These are phyloP conservation scores for Thamnophis elegans DNA, from an alignment of 2,797 vertebrate genomes.

Conservation along the genomic window DNA sequence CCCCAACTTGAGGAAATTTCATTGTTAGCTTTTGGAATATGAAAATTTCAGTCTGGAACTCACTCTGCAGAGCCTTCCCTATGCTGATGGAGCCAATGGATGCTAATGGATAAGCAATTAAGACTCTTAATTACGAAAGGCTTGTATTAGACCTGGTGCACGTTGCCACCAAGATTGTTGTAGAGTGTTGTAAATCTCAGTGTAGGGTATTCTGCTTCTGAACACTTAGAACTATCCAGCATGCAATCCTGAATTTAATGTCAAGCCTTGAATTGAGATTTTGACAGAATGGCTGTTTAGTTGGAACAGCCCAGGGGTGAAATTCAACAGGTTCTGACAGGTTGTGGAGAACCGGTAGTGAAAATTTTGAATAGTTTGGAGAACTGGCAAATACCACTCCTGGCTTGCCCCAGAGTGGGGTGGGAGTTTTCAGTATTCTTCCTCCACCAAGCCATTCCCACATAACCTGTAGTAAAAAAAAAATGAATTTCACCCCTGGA, in stretches of 20 bases:
- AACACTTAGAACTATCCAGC: neutral
- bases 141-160: neutral
- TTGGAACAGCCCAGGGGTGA: neutral
- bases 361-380: no score
- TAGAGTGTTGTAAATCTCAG: neutral
- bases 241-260: neutral
- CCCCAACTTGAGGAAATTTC: neutral
- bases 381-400: no score
- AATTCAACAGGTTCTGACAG: no score
- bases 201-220: neutral
- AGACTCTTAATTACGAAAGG: neutral
- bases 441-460: no score
- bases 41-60: neutral
- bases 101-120: neutral
- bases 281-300: neutral
- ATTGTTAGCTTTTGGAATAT: neutral
- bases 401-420: no score
- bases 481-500: neutral
- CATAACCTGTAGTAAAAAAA: no score
- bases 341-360: no score
- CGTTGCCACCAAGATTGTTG: neutral
- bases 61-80: neutral
- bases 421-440: no score
- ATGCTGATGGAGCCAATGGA: neutral
- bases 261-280: neutral